Evolutionary conservation across 2,888 invertebrate species (phyloP), one percentile per base, ranked within the genome.

Genomic region (Callyntrura sp.): DNA sequence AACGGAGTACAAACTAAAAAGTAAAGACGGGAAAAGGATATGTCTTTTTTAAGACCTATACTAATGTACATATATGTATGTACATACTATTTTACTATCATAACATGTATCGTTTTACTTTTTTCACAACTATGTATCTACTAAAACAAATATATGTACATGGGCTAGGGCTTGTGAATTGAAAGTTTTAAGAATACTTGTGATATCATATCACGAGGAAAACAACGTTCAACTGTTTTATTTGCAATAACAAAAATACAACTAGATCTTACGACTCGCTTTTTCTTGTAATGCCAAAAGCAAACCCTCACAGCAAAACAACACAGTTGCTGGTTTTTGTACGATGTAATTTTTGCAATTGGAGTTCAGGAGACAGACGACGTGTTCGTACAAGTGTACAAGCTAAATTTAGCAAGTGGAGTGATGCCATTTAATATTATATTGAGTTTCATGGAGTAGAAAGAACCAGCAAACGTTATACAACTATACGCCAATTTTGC

Each of bases 331-430:
- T n/a, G n/a, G n/a, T n/a, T 17, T 35, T 60, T n/a, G n/a, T 60
- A 60, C 12, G 20, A 60, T 35, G 25, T 35, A 25, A 14, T 51
- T 68, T 68, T 68, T 68, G 25, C 68, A 35, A 28, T 28, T 0
- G 35, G 55, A n/a, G 45, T n/a, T 55, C 0, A n/a, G 60, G 14
- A 51, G 20, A 57, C 57, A 79, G 28, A 79, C 55, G 17, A 28
- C n/a, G n/a, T n/a, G 25, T 14, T 68, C 25, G 14, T 28, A 68
- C 60, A 79, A 11, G 79, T 25, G 14, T 28, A 68, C 60, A 79
- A 11, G 79, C 79, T 79, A 79, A 60, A 79, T 79, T 57, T 79
- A 79, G 79, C 79, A 8, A 28, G 35, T 60, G 79, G 79, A 60
- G 57, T 57, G 57, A 60, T 79, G 79, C 79, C 79, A 60, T 79